Base-by-base conservation (phyloP, 2,888 invertebrate species). In the Galerucella pusilla region DNA sequence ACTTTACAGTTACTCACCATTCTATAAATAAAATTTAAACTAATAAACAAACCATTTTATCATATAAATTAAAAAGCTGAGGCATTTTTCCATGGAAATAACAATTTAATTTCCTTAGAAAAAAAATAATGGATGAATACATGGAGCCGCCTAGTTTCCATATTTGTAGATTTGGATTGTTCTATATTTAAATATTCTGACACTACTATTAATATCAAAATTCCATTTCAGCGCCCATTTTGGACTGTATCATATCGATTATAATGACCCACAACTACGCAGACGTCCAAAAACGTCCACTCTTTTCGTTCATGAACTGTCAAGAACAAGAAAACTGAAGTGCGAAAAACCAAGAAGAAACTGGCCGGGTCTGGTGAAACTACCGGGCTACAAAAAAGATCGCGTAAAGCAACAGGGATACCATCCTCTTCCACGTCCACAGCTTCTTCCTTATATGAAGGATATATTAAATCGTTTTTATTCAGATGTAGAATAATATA, bases 191-290 rank as follows among this genome's bases (percentile, higher is more conserved):
- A 28, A 28, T 2, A 28, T 28, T 35, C 5, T 6, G 35, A 35
- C 35, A 35, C 35, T 5, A 35, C 35, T 0, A 35, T 35, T 35
- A 35, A 35, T 35, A 35, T 35, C 1, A 35, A 35, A 35, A 35
- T 35, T 35, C 35, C 45, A 35, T 64, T 64, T 14, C 64, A 64
- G 64, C 3, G 9, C 64, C 16, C 64, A 45, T 46, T 94, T 93
- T 85, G 94, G 94, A 10, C 80, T 94, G 0, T 92, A 91, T 80
- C 88, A 90, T 81, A 92, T 94, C 0, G 91, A 94, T 83, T 92
- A 92, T 83, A 84, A 86, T 2, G 90, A 90, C 79, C 88, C 90
- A 0, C 87, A 89, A 0, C 89, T 91, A 75, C 88, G 90, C 1
- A 89, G 94, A 78, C 91, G 89, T 0, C 90, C 92, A 0, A 92